Base-by-base conservation (phyloP, 2,797 vertebrate species). In the Myotis findleyi region DNA sequence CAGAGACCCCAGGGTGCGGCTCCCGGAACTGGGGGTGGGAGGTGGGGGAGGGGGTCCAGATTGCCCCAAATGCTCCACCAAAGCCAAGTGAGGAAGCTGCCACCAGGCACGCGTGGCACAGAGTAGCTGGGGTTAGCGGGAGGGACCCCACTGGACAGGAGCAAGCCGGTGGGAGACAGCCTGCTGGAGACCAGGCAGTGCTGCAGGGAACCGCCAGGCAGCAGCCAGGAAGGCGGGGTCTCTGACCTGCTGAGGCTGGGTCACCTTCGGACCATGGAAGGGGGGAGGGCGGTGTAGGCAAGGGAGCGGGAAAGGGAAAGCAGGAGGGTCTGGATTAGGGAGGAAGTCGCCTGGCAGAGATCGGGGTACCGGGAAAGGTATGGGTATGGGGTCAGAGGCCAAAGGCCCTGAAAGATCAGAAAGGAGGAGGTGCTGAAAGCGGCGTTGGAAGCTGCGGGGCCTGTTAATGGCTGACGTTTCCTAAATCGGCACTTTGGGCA, bases 361-460 rank as follows among this genome's bases (percentile, higher is more conserved):
- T 17, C 38, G 17, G 41, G 30, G 38, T 13, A 30, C 2, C 0
- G 25, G 3, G 2, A 20, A 8, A 33, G 64, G 38, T 36, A 30
- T 30, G 10, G 6, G 7, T 27, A 3, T 33, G 49, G 13, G 13
- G 9, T 17, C 14, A 11, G 23, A 57, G 20, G 30, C n/a, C 71
- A 12, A 2, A 25, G 41, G 16, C 16, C 30, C 7, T 7, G 33
- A 27, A 7, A 66, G 36, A 5, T 13, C 6, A 12, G 68, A 47
- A 33, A 3, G 2, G 33, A 47, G 4, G 25, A 7, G 12, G 6
- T 2, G 33, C 14, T 25, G 1, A 36, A 0, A 0, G 17, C 6
- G 25, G 7, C 21, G n/a, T 81, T 71, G 44, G n/a, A 16, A 23
- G 66, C 30, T 3, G 8, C 2, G 53, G 17, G 16, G 2, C 84